Percentiles rank a stretch among this genome's conserved stretches.
These are phyloP conservation scores for Falco rusticolus DNA, from an alignment of 2,797 vertebrate species.

Conservation along the genomic window DNA sequence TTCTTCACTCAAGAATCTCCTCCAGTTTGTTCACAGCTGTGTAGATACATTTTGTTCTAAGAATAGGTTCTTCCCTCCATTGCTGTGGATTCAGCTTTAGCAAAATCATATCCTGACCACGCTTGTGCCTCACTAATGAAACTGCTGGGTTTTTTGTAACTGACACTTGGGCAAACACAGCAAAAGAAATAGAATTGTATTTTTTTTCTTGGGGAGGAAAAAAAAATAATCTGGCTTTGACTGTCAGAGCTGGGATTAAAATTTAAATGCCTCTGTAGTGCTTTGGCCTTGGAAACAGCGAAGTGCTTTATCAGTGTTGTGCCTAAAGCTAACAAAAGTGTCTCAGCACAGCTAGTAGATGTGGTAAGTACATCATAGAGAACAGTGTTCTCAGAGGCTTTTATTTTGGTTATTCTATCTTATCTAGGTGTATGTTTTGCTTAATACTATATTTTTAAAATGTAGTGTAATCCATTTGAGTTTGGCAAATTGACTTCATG, in stretches of 20 bases:
- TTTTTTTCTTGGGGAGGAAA: neutral
- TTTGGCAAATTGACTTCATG: neutral
- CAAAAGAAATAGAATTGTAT: neutral
- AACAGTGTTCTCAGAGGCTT: neutral
- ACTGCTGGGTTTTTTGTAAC: neutral
- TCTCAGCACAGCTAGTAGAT: neutral
- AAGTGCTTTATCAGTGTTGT: neutral
- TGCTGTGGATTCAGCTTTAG: neutral
- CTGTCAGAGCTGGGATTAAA: neutral
- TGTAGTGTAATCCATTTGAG: neutral
- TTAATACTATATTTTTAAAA: neutral
- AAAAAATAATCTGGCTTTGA: neutral
- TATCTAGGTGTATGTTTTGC: neutral
- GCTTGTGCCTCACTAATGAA: neutral
- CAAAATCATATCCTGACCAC: neutral
- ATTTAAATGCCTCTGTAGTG: neutral
- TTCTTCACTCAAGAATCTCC: fast-evolving
- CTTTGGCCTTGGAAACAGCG: neutral
- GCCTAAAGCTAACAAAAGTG: neutral
- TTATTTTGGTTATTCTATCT: neutral
- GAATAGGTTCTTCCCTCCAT: neutral
- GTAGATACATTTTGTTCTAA: neutral
- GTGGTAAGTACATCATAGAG: neutral
- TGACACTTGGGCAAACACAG: neutral
- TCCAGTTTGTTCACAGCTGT: neutral